Evolutionary conservation across 1,140 invertebrate species (phyloP).

Genomic region (Dinoponera quadriceps): DNA sequence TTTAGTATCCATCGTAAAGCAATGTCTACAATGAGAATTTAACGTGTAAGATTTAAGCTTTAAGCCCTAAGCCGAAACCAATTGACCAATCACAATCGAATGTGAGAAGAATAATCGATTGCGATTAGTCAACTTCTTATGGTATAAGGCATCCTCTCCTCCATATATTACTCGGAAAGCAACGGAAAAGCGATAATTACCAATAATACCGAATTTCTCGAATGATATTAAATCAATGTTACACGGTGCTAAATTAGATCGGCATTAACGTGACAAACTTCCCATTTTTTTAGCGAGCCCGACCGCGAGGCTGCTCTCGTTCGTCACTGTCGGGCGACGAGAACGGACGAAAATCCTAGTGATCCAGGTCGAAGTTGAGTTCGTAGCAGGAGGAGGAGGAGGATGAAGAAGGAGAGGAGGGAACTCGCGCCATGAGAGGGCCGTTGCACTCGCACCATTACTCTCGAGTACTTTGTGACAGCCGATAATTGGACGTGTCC

Average conservation of each 20-base stretch:
- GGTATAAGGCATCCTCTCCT: too few relatives aligned
- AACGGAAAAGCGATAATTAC: neutral
- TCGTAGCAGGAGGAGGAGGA: neutral
- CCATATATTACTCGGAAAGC: too few relatives aligned
- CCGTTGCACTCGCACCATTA: slow-evolving; percentile 64
- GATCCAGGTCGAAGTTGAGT: slow-evolving; percentile 25
- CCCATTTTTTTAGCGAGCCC: slow-evolving; percentile 51
- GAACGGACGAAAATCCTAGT: slow-evolving; percentile 51
- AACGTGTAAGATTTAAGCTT: too few relatives aligned
- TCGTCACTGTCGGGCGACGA: slow-evolving; percentile 42
- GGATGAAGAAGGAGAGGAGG: neutral
- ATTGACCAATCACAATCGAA: too few relatives aligned
- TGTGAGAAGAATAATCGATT: too few relatives aligned
- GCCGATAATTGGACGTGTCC: slow-evolving; percentile 75
- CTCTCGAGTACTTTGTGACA: slow-evolving; percentile 65
- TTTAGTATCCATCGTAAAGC: too few relatives aligned
- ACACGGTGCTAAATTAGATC: slow-evolving; percentile 49
- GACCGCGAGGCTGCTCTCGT: slow-evolving; percentile 39
- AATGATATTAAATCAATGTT: slow-evolving; percentile 42
- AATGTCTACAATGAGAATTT: too few relatives aligned
- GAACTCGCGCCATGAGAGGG: slow-evolving; percentile 2
- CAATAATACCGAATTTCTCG: slow-evolving; percentile 6
- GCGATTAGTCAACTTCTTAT: too few relatives aligned
- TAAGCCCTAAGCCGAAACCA: too few relatives aligned
- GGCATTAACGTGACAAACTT: slow-evolving; percentile 49